Conservation (phyloP, 1,140 invertebrate species). For the Pollicipes pollicipes region DNA sequence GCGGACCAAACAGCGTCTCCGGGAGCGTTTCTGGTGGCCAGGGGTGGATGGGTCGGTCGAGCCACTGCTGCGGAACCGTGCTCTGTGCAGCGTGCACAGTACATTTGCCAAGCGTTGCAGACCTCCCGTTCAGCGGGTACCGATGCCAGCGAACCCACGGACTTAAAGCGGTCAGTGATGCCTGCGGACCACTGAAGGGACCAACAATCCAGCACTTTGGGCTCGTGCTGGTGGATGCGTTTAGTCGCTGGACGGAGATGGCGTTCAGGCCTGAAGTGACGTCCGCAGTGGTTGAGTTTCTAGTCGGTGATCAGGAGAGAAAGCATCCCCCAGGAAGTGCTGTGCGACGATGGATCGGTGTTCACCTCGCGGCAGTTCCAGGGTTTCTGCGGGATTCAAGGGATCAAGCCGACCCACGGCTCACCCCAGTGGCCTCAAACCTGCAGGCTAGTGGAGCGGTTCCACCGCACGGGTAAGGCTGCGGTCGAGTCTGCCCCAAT, state of each 20-base stretch:
- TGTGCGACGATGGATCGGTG: slow-evolving; percentile 12
- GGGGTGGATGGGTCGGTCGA: slow-evolving; percentile 14
- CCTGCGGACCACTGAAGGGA: slow-evolving; percentile 12
- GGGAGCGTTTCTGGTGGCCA: slow-evolving; percentile 16
- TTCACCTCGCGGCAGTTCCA: slow-evolving; percentile 14
- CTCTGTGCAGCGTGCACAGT: slow-evolving; percentile 8
- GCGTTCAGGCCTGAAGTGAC: slow-evolving; percentile 10
- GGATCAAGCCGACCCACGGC: background rate
- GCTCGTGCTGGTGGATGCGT: slow-evolving; percentile 13
- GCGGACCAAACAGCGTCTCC: slow-evolving; percentile 14
- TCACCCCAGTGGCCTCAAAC: background rate
- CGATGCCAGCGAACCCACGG: slow-evolving; percentile 7
- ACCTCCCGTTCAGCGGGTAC: slow-evolving; percentile 6
- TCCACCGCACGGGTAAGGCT: background rate
- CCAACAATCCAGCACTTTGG: slow-evolving; percentile 4
- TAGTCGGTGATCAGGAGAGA: slow-evolving; percentile 12
- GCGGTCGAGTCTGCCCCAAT: background rate
- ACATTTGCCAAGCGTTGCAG: slow-evolving; percentile 4
- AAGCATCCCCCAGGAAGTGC: slow-evolving; percentile 8
- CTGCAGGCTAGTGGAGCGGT: background rate
- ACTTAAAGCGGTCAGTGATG: slow-evolving; percentile 12
- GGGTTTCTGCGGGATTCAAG: background rate
- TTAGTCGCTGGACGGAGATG: slow-evolving; percentile 13
- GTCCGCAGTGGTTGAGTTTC: slow-evolving; percentile 11
- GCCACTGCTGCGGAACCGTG: slow-evolving; percentile 11